A percentile compares a stretch with the other conserved stretches of the same genome.
These are phyloP conservation scores for Apis florea DNA, from an alignment of 1,140 invertebrate genomes.

Conservation along the genomic window DNA sequence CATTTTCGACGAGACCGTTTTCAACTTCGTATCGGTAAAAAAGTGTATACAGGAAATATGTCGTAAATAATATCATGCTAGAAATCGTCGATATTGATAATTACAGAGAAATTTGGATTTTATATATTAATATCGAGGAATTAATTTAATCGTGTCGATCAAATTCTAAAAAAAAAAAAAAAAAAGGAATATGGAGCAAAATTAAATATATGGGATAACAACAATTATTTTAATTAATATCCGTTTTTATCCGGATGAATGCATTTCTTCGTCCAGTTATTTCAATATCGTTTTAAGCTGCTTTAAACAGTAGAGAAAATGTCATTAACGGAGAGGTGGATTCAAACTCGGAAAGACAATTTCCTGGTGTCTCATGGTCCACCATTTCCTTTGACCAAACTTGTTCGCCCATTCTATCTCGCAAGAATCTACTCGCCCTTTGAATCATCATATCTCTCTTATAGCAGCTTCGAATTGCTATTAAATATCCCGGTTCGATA, in stretches of 20 bases:
- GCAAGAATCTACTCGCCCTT: conserved; percentile 32
- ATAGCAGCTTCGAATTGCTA: conserved; percentile 17
- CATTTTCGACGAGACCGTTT: neutral
- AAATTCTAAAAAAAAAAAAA: no score
- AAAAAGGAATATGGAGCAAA: neutral
- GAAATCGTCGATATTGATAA: no score
- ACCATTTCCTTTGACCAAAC: conserved; percentile 55
- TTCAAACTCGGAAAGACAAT: conserved; percentile 56
- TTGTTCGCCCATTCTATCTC: conserved; percentile 38
- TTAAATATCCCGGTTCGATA: conserved; percentile 7
- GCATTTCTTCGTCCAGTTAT: no score
- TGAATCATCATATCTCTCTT: neutral
- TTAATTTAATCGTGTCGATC: no score
- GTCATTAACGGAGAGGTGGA: conserved; percentile 51
- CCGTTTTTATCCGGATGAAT: neutral
- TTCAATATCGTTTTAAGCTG: neutral
- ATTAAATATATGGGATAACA: no score
- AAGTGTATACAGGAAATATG: no score
- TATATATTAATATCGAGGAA: no score
- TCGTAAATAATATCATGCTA: no score
- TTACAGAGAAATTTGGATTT: no score
- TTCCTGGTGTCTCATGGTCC: conserved; percentile 65
- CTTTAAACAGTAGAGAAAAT: conserved; percentile 35
- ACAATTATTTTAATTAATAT: neutral
- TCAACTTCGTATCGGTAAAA: no score